Evolutionary conservation across 2,888 invertebrate species (phyloP), one percentile per base, ranked within the genome.

Genomic region (Macrophya alboannulata): DNA sequence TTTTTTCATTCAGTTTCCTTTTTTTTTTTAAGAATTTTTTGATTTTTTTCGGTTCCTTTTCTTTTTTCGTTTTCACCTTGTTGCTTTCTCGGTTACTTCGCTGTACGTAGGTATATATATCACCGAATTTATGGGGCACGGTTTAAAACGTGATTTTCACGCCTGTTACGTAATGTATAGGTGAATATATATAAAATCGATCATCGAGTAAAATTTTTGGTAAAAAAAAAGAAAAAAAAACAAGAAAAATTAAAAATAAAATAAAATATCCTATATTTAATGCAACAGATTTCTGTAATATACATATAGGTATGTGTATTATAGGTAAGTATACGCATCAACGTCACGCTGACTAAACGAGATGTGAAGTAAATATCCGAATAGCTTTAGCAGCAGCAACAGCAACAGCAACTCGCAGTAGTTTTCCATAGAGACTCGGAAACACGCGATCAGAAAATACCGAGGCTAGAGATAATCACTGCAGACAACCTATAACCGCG

Each of bases 391-490:
- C 15, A 9, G 1, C 10, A 12, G 15, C 15, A 48, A 15, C 15
- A 9, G 48, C 10, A 12, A 15, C 48, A 48, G 62, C 55, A 55
- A 10, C 12, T 62, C 62, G 21, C 79, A 12, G 81, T 81, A 62
- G 62, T 62, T 81, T 81, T 81, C 62, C 81, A 62, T 51, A 43
- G 62, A 81, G 37, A 59, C 81, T 81, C 31, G 40, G 51, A 81
- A 81, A 81, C 81, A 81, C 81, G 81, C 81, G 62, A 81, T 81
- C 81, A 59, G 62, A 81, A 48, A 12, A 62, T 62, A 62, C 62
- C 81, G 81, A 81, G 81, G 81, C 81, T 62, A 81, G 81, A 81
- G 59, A 81, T 81, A 81, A 81, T 81, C 81, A 25, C 81, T 43
- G 40, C 62, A 59, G 15, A 81, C 59, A 81, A 81, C 81, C 31